Conservation (phyloP, 1,140 invertebrate species). For the Arion vulgaris region DNA sequence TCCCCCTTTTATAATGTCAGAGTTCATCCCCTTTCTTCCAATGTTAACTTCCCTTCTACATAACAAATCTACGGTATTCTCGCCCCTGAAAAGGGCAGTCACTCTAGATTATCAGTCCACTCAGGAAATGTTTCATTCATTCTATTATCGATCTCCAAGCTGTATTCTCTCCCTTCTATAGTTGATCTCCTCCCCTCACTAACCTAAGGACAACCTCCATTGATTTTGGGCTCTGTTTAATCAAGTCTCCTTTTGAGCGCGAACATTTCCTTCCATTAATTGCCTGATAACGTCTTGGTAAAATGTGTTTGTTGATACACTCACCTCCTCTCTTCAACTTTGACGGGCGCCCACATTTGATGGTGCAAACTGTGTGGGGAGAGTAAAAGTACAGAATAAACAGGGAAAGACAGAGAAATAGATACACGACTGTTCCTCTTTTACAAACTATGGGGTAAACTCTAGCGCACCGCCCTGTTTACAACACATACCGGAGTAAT, state of each 20-base stretch:
- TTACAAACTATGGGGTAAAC: too few species aligned
- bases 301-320: background rate
- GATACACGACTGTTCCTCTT: too few species aligned
- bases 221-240: background rate
- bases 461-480: too few species aligned
- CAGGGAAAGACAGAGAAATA: too few species aligned
- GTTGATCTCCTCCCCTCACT: background rate
- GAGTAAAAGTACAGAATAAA: too few species aligned
- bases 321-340: background rate
- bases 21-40: too few species aligned
- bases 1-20: too few species aligned
- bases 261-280: slow-evolving; percentile 32
- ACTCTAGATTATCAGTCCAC: background rate
- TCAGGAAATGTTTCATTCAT: slow-evolving; percentile 9
- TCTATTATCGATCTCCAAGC: background rate
- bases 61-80: too few species aligned
- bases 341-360: too few species aligned
- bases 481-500: too few species aligned
- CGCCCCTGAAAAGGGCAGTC: background rate
- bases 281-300: background rate
- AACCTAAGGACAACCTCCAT: background rate
- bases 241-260: background rate
- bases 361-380: too few species aligned
- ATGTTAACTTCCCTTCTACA: too few species aligned
- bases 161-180: background rate